Conservation (phyloP, 2,888 invertebrate genomes). For the Sarcophaga rosellei region DNA sequence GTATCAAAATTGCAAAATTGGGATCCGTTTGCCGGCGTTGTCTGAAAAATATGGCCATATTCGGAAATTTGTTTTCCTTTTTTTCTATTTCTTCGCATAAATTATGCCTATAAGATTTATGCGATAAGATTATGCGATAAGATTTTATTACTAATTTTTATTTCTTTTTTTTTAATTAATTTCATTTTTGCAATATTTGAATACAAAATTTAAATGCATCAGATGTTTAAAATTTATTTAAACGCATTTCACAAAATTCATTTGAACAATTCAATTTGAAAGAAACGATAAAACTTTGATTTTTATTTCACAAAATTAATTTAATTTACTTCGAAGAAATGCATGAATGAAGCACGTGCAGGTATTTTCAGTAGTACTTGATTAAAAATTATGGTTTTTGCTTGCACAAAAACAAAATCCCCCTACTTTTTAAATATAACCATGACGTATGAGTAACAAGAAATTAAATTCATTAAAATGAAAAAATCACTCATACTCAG, state of each 20-base stretch:
- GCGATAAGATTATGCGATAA: no score
- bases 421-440: background rate
- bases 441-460: slow-evolving; percentile 51
- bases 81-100: no score
- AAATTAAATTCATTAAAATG: background rate
- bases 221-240: background rate
- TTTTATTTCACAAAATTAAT: background rate
- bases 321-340: slow-evolving; percentile 1
- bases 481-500: slow-evolving; percentile 36
- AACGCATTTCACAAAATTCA: background rate
- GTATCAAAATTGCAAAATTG: no score
- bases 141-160: no score
- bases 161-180: no score
- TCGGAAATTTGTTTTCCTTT: no score
- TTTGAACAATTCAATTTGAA: background rate
- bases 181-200: no score
- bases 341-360: slow-evolving; percentile 4
- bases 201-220: background rate
- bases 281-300: no score
- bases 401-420: slow-evolving; percentile 5
- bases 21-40: no score
- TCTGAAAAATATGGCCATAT: no score
- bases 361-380: background rate
- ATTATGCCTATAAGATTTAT: no score
- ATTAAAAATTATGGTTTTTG: no score